Evolutionary conservation across 1,140 invertebrate genomes (phyloP), one percentile per base, ranked within the genome.

Genomic region (Drosophila willistoni): DNA sequence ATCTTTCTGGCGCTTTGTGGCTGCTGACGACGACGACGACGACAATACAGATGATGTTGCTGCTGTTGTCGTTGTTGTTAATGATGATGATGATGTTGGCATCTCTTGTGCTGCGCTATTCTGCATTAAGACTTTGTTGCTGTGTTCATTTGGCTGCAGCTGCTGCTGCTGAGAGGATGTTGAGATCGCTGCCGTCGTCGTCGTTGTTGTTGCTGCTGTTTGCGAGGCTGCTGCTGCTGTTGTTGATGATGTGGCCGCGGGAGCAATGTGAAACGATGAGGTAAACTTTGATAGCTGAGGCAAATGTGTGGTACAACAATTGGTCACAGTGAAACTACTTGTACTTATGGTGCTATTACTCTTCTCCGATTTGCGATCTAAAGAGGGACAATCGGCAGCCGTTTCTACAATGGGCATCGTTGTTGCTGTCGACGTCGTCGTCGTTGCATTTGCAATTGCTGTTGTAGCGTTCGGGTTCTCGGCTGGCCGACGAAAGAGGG

Each of bases 1-100:
- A 67, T 92, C 90, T 85, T 91, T 92, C 72, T 91, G 90, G 64
- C 90, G 86, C 71, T 91, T 91, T 74, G 86, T 91, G 63, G 68
- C 73, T 60, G 80, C 74, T 66, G 81, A 71, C 51, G 74, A 66
- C 33, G 81, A 71, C 51, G 74, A 66, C 33, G 67, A 29, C 61
- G 78, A 1, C 10, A 19, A 51, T 22, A 70, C 4, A 64, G 73
- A 7, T 74, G 61, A 7, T 59, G 65, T 42, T 25, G 72, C 1
- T 33, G 71, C 91, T 74, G 86, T 91, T 57, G 68, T 91, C 55
- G 68, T 71, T 62, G 80, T 73, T 66, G 81, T 68, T 51, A 72
- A 65, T 22, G 65, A 62, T 64, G 66, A 17, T 25, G 67, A 34
- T 63, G 78, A 1, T 33, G 71, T 29, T 29, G 66, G 60, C 42